Conservation (phyloP, 2,113 vertebrate species). For the Azemiops feae region DNA sequence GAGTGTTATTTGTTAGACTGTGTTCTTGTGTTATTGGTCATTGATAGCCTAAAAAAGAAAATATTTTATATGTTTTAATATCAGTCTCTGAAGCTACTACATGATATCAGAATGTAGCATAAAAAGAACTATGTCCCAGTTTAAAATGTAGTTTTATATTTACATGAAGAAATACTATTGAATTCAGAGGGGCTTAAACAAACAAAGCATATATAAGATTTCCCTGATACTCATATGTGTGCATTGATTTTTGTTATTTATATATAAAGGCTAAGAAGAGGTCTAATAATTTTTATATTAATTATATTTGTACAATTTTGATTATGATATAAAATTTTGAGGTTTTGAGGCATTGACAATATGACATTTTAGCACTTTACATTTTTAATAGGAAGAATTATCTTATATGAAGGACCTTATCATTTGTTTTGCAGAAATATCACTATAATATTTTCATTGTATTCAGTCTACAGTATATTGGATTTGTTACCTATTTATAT, state of each 20-base stretch:
- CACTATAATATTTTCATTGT: background rate
- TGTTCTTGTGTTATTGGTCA: fast-evolving
- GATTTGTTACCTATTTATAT: background rate
- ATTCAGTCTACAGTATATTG: background rate
- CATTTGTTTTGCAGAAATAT: background rate
- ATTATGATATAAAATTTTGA: background rate
- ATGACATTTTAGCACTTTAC: background rate
- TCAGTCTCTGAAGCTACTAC: background rate
- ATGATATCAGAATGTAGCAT: background rate
- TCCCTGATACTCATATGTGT: background rate
- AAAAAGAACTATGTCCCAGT: background rate
- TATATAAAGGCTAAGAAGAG: background rate
- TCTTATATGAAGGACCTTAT: background rate
- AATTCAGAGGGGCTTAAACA: background rate
- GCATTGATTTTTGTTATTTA: background rate
- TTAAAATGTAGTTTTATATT: background rate
- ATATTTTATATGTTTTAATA: background rate
- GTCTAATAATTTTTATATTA: background rate
- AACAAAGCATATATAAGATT: background rate
- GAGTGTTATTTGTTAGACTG: background rate
- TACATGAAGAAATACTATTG: background rate
- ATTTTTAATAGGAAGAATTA: slow-evolving; percentile 16
- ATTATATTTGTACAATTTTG: background rate
- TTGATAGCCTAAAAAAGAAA: background rate
- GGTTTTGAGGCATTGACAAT: background rate